Evolutionary conservation across 92 coral and sea anemone species (phyloP), one percentile per base, ranked within the genome.

Genomic region (Epizoanthus stellaris): DNA sequence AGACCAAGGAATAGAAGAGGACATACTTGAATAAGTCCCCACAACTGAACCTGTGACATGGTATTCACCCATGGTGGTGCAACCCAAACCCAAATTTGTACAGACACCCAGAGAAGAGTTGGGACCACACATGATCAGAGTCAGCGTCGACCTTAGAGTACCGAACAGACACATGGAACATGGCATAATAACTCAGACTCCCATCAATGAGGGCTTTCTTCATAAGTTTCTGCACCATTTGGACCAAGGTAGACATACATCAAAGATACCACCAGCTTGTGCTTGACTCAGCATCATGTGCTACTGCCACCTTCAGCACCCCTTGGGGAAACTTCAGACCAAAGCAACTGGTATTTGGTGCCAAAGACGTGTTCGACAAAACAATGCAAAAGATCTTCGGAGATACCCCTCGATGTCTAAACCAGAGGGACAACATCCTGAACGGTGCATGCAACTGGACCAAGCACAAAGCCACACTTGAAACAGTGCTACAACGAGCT

Each of bases 261-360:
- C 92, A 88, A 58, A 86, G 75, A 6, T 85, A 92, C 57, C 90
- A 92, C 77, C 85, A 92, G 49, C 77, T 92, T 0, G 25, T 23
- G 25, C 25, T 23, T 23, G 25, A 23, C 25, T 0, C 25, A 23
- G 25, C 25, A 23, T 23, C 25, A 23, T 23, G 25, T 16, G 60
- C 76, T 9, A 20, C 80, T 5, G 84, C 90, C 56, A 87, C 90
- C 6, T 87, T 82, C 81, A 75, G 85, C 65, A 87, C 86, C 6
- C 86, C 93, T 4, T 90, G 87, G 87, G 88, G 91, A 17, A 81
- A 89, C 67, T 85, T 38, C 80, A 77, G 92, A 73, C 85, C 90
- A 2, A 85, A 76, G 58, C 15, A 67, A 20, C 56, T 77, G 10
- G 49, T 63, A 15, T 36, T 47, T 1, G 65, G 19, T 13, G 70